A percentile compares a stretch with the other conserved stretches of the same genome.
These are phyloP conservation scores for Sesamia nonagrioides DNA, from an alignment of 1,140 invertebrate species.

Conservation along the genomic window DNA sequence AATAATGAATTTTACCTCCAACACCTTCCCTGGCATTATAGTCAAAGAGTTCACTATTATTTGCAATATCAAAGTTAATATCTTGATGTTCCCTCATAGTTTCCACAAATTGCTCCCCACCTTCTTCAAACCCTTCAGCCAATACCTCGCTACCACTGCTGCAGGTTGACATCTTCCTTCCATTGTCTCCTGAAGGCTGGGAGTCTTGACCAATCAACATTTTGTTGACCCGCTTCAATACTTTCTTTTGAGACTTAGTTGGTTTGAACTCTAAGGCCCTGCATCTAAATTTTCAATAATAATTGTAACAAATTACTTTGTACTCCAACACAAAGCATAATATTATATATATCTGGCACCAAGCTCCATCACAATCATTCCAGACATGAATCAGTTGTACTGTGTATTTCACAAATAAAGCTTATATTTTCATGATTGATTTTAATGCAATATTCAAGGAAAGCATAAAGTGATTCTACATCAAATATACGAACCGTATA, in stretches of 20 bases:
- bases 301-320: neutral
- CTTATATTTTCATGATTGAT: neutral
- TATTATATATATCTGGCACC: neutral
- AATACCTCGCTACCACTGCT: conserved; percentile 61
- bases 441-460: neutral
- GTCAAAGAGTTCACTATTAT: conserved; percentile 24
- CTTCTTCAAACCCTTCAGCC: conserved; percentile 61
- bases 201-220: conserved; percentile 88
- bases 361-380: neutral
- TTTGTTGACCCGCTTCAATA: conserved; percentile 94
- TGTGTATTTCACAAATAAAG: neutral
- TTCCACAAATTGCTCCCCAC: conserved; percentile 73
- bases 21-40: neutral
- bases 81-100: conserved; percentile 64
- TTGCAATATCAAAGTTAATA: conserved; percentile 66
- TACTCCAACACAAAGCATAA: neutral
- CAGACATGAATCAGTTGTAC: neutral
- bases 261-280: conserved; percentile 93
- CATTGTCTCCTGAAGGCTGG: conserved; percentile 26
- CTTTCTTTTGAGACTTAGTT: conserved; percentile 97
- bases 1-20: conserved; percentile 10
- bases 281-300: conserved; percentile 89
- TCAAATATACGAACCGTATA: conserved; percentile 91
- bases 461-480: neutral
- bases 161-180: conserved; percentile 69